Evolutionary conservation across 2,888 invertebrate species (phyloP).

Genomic region (Mythimna pallens): DNA sequence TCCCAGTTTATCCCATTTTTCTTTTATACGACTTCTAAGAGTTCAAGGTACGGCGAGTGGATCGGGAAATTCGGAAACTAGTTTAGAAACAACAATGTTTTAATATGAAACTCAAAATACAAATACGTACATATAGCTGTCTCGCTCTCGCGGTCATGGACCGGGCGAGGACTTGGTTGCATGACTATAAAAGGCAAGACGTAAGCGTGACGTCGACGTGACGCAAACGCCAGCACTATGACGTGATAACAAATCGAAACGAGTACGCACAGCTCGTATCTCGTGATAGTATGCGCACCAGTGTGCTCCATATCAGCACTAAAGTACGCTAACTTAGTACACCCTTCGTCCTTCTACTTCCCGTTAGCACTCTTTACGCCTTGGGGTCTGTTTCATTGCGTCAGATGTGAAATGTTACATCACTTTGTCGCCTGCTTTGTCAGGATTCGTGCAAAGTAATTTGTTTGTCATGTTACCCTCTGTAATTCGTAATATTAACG

Average conservation of each 20-base stretch:
- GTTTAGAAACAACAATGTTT: slow-evolving; percentile 52
- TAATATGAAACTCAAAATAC: slow-evolving; percentile 43
- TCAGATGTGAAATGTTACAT: slow-evolving; percentile 53
- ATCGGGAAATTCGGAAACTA: slow-evolving; percentile 50
- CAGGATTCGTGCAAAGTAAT: slow-evolving; percentile 29
- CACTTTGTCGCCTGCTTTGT: slow-evolving; percentile 46
- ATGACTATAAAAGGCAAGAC: slow-evolving; percentile 63
- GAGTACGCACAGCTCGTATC: slow-evolving; percentile 47
- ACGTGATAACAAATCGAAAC: slow-evolving; percentile 61
- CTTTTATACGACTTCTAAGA: slow-evolving; percentile 58
- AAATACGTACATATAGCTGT: slow-evolving; percentile 8
- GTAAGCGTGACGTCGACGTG: slow-evolving; percentile 67
- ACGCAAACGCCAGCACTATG: slow-evolving; percentile 61
- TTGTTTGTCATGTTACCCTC: slow-evolving; percentile 18
- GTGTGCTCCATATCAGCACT: slow-evolving; percentile 51
- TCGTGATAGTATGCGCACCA: slow-evolving; percentile 58
- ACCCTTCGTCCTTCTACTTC: slow-evolving; percentile 40
- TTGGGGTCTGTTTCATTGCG: slow-evolving; percentile 46
- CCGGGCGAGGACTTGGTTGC: slow-evolving; percentile 45
- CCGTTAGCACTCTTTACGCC: slow-evolving; percentile 51
- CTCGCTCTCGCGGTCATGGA: slow-evolving; percentile 60
- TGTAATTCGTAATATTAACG: slow-evolving; percentile 22
- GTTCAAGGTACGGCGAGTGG: slow-evolving; percentile 56
- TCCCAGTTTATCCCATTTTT: slow-evolving; percentile 53
- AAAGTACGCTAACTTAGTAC: slow-evolving; percentile 54